A percentile compares a stretch with the other conserved stretches of the same genome.
Evolutionary conservation across 2,797 vertebrate genomes (phyloP).

Genomic region (Synanceia verrucosa): DNA sequence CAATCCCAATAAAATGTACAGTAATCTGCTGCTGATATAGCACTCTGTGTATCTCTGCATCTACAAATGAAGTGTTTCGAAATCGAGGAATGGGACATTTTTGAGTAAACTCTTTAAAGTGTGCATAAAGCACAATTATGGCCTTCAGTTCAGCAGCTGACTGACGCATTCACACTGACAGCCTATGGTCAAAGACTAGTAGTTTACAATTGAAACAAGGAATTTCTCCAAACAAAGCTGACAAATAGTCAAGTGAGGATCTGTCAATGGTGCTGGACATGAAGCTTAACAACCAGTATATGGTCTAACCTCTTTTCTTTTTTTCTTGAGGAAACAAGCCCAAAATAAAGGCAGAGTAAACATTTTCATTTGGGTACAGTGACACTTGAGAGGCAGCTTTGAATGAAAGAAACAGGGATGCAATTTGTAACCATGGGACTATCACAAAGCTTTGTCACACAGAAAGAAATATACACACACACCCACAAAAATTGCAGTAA

Average conservation of each 20-base stretch:
- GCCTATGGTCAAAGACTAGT: slow-evolving; percentile 53
- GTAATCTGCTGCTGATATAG: slow-evolving; percentile 52
- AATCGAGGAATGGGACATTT: slow-evolving; percentile 41
- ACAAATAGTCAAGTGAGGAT: slow-evolving; percentile 42
- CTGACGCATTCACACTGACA: slow-evolving; percentile 48
- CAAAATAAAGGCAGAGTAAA: slow-evolving; percentile 48
- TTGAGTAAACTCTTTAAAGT: slow-evolving; percentile 47
- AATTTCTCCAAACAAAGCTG: slow-evolving; percentile 50
- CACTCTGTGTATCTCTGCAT: slow-evolving; percentile 33
- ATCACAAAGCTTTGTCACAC: slow-evolving; percentile 72
- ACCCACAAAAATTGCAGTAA: slow-evolving; percentile 63
- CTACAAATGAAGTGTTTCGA: slow-evolving; percentile 30
- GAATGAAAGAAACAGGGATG: slow-evolving; percentile 49
- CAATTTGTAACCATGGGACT: slow-evolving; percentile 49
- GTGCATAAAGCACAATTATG: slow-evolving; percentile 35
- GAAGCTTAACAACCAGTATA: slow-evolving; percentile 36
- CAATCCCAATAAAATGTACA: slow-evolving; percentile 38
- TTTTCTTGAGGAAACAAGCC: slow-evolving; percentile 37
- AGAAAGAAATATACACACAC: slow-evolving; percentile 63
- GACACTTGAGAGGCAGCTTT: slow-evolving; percentile 64
- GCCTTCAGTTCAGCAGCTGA: slow-evolving; percentile 47
- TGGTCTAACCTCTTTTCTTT: slow-evolving; percentile 41
- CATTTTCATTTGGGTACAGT: slow-evolving; percentile 52
- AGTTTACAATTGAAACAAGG: slow-evolving; percentile 47
- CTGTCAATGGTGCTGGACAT: slow-evolving; percentile 43